These are phyloP conservation scores for Pteropus alecto DNA, from an alignment of 2,113 vertebrate species.

Conservation along the genomic window DNA sequence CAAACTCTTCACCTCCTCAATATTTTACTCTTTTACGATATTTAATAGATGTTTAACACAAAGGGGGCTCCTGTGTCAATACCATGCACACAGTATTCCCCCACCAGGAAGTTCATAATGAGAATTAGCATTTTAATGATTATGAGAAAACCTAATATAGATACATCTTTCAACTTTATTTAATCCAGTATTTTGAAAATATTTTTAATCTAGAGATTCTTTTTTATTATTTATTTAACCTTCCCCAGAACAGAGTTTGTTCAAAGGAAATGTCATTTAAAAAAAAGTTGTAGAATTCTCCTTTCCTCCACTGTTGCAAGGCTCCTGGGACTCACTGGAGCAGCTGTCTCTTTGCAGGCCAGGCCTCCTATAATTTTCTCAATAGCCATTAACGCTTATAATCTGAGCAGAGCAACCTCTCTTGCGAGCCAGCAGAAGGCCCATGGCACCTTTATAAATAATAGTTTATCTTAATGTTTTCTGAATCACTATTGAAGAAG, in stretches of 20 bases:
- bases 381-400: accelerated
- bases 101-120: neutral
- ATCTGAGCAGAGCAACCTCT: neutral
- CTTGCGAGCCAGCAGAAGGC: neutral
- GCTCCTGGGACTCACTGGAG: neutral
- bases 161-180: neutral
- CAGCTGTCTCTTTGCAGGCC: neutral
- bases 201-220: neutral
- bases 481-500: neutral
- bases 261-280: neutral
- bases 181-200: neutral
- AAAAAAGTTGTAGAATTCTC: neutral
- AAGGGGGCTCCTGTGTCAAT: neutral
- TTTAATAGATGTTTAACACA: neutral
- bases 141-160: neutral
- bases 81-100: neutral
- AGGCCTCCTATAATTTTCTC: neutral
- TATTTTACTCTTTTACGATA: neutral
- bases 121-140: neutral
- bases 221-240: neutral
- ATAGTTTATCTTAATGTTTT: neutral
- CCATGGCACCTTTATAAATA: neutral
- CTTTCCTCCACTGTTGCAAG: neutral
- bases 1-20: neutral
- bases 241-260: neutral